Base-by-base conservation (phyloP, 2,888 invertebrate genomes). In the Trisateles emortualis region DNA sequence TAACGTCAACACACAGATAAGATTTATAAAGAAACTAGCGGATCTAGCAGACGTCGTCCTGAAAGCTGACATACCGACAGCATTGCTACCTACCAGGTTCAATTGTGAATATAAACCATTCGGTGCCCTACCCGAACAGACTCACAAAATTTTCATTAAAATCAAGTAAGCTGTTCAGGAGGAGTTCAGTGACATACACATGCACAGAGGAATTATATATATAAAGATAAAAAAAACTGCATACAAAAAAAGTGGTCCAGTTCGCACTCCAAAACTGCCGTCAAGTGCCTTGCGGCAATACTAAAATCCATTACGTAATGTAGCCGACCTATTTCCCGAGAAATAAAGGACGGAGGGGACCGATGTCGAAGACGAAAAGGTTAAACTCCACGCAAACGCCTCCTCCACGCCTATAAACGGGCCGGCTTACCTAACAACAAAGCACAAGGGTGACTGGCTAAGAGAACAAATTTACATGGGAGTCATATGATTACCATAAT, bases 221-320 rank as follows among this genome's bases (percentile, higher is more conserved):
- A 19, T 5, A 19, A 19, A 19, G 19, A 3, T 3, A 2, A 19
- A 19, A 19, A 19, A 19, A 19, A 3, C 19, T 3, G 2, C 2
- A 2, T 22, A 22, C n/a, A 57, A 74, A 74, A 74, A 65, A 72
- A 72, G 64, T 67, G 60, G 64, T 46, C 67, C 59, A 59, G 53
- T 51, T 40, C 6, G 51, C 49, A 59, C 63, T 68, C 63, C 61
- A 68, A 64, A 73, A 66, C 64, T 72, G 65, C 63, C 65, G 64
- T 57, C 57, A 65, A 72, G 62, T 64, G 60, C 54, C 67, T 72
- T 59, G 63, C 45, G 57, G 76, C 70, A 72, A 71, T 74, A 75
- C 68, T 71, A 65, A 72, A 76, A 78, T 74, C 77, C 76, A 80
- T 84, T 81, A 84, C 76, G 79, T 81, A 81, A 85, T 80, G 78